phyloP scores from a whole-genome alignment of 2,113 vertebrate species.

The Scortum barcoo region DNA sequence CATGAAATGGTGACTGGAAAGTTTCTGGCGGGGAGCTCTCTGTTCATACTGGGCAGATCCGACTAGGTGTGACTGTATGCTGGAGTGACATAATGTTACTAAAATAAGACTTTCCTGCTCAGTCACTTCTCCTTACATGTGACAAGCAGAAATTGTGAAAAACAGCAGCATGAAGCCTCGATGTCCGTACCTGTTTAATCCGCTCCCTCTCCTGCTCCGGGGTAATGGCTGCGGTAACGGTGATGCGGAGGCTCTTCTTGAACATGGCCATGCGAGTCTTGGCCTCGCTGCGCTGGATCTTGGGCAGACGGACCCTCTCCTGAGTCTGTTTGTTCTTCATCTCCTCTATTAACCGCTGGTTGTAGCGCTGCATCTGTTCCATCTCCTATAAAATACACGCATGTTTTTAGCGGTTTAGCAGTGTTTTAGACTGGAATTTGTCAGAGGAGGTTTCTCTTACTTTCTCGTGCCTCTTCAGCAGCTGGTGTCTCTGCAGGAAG shows the following conservation, averaged over 20 bases:
- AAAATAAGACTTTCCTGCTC: background rate
- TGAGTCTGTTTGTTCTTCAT: conserved; percentile 95
- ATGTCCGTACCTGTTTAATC: conserved; percentile 91
- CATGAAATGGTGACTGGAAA: conserved; percentile 29
- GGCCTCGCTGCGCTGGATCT: conserved; percentile 96
- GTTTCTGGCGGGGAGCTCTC: background rate
- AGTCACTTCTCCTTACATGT: background rate
- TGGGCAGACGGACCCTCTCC: conserved; percentile 94
- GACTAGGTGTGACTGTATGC: background rate
- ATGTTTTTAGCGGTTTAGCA: background rate
- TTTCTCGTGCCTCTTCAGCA: conserved; percentile 98
- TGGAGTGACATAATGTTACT: conserved; percentile 13
- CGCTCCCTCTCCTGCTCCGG: conserved; percentile 97
- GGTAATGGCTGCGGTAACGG: conserved; percentile 90
- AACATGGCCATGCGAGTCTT: conserved; percentile 99
- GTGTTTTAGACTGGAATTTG: background rate
- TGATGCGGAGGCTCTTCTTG: conserved; percentile 98
- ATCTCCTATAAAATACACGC: conserved; percentile 87
- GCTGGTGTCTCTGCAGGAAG: conserved; percentile 98
- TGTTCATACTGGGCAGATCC: conserved; percentile 11
- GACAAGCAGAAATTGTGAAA: background rate
- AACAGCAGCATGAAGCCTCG: background rate
- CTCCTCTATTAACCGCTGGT: conserved; percentile 95
- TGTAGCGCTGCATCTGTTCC: conserved; percentile 98
- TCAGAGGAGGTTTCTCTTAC: conserved; percentile 81